Base-by-base conservation (phyloP, 2,113 vertebrate genomes). In the Clarias gariepinus region DNA sequence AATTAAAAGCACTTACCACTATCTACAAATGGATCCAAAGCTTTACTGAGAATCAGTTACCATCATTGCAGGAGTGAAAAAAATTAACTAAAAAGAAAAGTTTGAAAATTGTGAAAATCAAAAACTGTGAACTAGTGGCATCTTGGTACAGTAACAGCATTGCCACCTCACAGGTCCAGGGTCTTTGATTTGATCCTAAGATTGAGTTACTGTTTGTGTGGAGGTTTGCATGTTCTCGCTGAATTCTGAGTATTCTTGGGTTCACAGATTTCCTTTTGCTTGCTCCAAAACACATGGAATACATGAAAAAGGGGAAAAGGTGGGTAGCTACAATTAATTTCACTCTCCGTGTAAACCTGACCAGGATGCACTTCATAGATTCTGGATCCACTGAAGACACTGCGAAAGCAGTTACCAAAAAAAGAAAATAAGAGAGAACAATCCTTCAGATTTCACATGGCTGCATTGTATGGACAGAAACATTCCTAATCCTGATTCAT, bases 1-100 rank as follows among this genome's bases (percentile, higher is more conserved):
- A 84, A 89, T 86, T 28, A 81, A n/a, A 61, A 30, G 60, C 63
- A 73, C 61, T 57, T 85, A 41, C 15, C 71, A 73, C 58, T 18
- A 36, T 60, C 55, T 81, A n/a, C n/a, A 81, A 81, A 61, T 60
- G 60, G 16, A 60, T 16, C 36, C 23, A 23, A 3, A 47, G 60
- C 55, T 23, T 61, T 61, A 30, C n/a, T 58, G 53, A 77, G 23
- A 28, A 57, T 58, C 36, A 52, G 25, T 47, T 36, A 85, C 18
- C 57, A 61, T 84, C 53, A 3, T 25, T 9, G 73, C 30, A 61
- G 13, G 3, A 71, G 13, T 15, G 9, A 81, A 30, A 15, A 28
- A 19, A 33, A 21, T 4, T 9, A 16, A 60, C 41, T 8, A 53
- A 11, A 79, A 30, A 78, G 13, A 53, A 30, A n/a, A n/a, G n/a